Evolutionary conservation across 2,888 invertebrate species (phyloP).

Genomic region (Drosophila borborema): DNA sequence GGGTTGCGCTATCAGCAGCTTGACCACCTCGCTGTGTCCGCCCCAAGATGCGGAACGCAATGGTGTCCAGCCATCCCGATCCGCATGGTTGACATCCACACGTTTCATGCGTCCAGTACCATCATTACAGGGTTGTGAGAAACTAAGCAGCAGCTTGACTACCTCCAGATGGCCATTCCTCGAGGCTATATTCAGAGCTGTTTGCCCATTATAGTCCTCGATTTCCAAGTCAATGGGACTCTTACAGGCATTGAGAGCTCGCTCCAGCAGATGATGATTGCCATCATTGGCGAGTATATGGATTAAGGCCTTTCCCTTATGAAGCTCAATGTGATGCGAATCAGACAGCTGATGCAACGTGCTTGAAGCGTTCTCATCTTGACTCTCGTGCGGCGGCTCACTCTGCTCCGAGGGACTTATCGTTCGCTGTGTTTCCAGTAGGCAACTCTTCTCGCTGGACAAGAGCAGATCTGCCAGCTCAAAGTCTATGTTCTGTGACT

Average conservation of each 20-base stretch:
- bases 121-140: conserved; percentile 83
- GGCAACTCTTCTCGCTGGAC: conserved; percentile 84
- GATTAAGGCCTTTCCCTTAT: conserved; percentile 89
- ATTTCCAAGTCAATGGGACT: conserved; percentile 87
- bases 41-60: conserved; percentile 97
- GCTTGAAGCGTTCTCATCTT: conserved; percentile 84
- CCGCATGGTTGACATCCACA: conserved; percentile 91
- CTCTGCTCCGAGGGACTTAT: conserved; percentile 84
- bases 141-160: conserved; percentile 87
- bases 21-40: conserved; percentile 95
- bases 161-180: conserved; percentile 91
- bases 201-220: conserved; percentile 92
- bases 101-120: conserved; percentile 85
- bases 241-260: conserved; percentile 88
- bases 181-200: conserved; percentile 94
- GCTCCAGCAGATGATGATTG: conserved; percentile 88
- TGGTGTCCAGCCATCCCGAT: conserved; percentile 95
- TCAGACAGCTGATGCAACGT: conserved; percentile 84
- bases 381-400: conserved; percentile 83
- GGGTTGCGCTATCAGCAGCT: conserved; percentile 90
- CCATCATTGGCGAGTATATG: conserved; percentile 92
- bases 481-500: conserved; percentile 85
- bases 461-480: conserved; percentile 84
- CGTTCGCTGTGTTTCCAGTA: conserved; percentile 83
- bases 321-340: conserved; percentile 84